Evolutionary conservation across 2,113 vertebrate genomes (phyloP).

Genomic region (Periophthalmodon schlosseri): DNA sequence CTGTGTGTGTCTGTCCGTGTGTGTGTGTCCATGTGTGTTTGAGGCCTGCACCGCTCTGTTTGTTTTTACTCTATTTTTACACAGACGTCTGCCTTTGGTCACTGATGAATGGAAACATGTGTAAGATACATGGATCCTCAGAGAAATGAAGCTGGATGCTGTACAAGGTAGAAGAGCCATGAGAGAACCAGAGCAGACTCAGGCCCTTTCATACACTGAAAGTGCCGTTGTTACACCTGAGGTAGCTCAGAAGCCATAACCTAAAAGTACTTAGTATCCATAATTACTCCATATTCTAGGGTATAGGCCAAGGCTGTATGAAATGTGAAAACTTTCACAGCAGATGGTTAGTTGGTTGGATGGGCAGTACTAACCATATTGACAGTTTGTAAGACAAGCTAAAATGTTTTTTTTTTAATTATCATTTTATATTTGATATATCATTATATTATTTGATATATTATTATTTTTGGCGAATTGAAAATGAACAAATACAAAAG

Average conservation of each 20-base stretch:
- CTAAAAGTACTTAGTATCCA: not conserved
- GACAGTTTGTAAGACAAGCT: not conserved
- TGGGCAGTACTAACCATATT: not conserved
- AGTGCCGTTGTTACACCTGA: not conserved
- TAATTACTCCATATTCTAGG: not conserved
- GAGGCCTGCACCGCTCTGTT: slow-evolving; percentile 49
- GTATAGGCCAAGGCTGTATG: not conserved
- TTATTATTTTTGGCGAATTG: not conserved
- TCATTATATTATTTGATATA: no score
- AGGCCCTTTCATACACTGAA: not conserved
- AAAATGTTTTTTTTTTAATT: not conserved
- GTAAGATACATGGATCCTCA: slow-evolving; percentile 51
- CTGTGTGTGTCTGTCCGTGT: not conserved
- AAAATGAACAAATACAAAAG: not conserved
- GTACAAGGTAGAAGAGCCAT: slow-evolving; percentile 10
- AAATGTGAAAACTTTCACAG: no score
- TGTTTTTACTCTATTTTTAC: slow-evolving; percentile 73
- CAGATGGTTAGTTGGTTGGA: not conserved
- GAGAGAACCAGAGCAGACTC: not conserved
- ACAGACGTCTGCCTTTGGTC: slow-evolving; percentile 51
- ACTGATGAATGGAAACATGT: slow-evolving; percentile 62
- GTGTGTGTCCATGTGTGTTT: slow-evolving; percentile 22
- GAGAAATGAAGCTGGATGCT: slow-evolving; percentile 33
- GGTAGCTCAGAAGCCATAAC: not conserved
- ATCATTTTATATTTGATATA: not conserved